Conservation (phyloP, 2,888 invertebrate genomes). For the Mesorhabditis belari region DNA sequence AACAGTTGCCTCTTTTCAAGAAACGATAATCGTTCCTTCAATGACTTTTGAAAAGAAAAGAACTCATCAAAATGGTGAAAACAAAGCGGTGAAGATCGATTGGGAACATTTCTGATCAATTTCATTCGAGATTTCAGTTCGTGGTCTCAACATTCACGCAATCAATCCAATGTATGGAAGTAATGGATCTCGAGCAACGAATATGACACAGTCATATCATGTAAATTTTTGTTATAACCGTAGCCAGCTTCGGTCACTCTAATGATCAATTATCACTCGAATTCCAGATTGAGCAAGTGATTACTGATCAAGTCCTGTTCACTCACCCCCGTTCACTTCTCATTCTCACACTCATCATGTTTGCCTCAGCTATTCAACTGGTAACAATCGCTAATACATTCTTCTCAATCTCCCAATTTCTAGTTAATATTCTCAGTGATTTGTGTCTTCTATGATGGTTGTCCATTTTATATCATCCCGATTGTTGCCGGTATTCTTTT, state of each 20-base stretch:
- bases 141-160: background rate
- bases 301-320: conserved; percentile 43
- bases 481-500: conserved; percentile 34
- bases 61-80: too few relatives aligned
- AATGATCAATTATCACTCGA: background rate
- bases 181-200: background rate
- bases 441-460: conserved; percentile 48
- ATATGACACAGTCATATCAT: conserved; percentile 30
- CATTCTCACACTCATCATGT: conserved; percentile 35
- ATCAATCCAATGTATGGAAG: background rate
- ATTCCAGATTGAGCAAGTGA: conserved; percentile 43
- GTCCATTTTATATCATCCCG: conserved; percentile 35
- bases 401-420: conserved; percentile 5
- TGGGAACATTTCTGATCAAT: too few relatives aligned
- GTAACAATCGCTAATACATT: conserved; percentile 10
- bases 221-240: conserved; percentile 10
- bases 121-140: too few relatives aligned
- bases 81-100: too few relatives aligned
- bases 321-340: conserved; percentile 38
- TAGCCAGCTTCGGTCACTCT: background rate
- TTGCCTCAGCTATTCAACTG: conserved; percentile 47
- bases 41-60: too few relatives aligned
- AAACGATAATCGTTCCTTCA: too few relatives aligned
- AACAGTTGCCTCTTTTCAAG: too few relatives aligned
- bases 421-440: conserved; percentile 47